These are phyloP conservation scores for Lampris megalopsis DNA, from an alignment of 2,113 vertebrate species.

Conservation along the genomic window DNA sequence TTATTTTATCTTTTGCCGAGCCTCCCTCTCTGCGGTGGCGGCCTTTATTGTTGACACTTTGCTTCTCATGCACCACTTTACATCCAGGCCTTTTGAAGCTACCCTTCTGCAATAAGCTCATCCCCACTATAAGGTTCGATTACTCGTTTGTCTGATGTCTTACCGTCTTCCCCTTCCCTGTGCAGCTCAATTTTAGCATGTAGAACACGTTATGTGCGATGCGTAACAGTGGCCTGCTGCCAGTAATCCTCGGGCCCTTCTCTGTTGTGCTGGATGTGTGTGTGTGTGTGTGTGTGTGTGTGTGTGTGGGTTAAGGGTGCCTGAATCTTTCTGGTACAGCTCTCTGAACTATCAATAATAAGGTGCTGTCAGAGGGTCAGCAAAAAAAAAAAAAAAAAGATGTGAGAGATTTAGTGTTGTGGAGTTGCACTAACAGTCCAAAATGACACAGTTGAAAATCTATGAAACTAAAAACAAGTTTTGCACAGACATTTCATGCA, in stretches of 20 bases:
- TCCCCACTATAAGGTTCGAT: background rate
- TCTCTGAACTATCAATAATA: constrained; percentile 25
- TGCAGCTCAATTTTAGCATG: constrained; percentile 16
- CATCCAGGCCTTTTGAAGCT: background rate
- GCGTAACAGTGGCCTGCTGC: constrained; percentile 20
- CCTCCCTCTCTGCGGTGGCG: background rate
- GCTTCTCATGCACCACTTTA: background rate
- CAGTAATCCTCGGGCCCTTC: background rate
- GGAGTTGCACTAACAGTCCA: background rate
- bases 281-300: constrained; percentile 30
- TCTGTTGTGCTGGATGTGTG: constrained; percentile 7
- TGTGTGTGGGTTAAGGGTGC: constrained; percentile 9
- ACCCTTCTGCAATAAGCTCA: too few relatives aligned
- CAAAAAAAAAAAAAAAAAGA: background rate
- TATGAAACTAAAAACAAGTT: background rate
- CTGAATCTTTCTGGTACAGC: constrained; percentile 31
- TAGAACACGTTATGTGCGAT: constrained; percentile 19
- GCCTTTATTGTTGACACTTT: background rate
- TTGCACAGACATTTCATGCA: background rate
- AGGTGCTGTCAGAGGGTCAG: background rate
- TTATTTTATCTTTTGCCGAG: too few relatives aligned
- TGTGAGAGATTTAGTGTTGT: background rate
- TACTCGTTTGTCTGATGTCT: background rate
- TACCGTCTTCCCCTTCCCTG: background rate
- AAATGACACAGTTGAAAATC: background rate